phyloP scores from a whole-genome alignment of 1,140 invertebrate genomes.

The Drosophila teissieri region DNA sequence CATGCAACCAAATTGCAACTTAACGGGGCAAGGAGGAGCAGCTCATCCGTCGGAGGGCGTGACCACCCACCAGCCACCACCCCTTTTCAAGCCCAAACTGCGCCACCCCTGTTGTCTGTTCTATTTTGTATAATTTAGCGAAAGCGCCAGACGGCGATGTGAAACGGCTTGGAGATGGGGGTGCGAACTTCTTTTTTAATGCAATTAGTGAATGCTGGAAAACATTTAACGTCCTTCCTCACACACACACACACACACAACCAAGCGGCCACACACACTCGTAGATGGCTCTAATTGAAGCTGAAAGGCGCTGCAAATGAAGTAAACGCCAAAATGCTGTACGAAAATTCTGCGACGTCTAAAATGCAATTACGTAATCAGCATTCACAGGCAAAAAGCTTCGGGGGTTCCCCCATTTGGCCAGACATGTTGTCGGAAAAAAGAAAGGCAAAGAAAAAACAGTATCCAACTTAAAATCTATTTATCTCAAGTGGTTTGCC shows the following conservation, averaged over 20 bases:
- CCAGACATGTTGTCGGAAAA: constrained; percentile 9
- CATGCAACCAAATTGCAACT: constrained; percentile 80
- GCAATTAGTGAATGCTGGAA: constrained; percentile 76
- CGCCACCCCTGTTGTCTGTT: constrained; percentile 33
- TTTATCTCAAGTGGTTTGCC: constrained; percentile 76
- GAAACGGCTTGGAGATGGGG: neutral
- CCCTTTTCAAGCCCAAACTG: neutral
- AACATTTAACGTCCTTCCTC: constrained; percentile 66
- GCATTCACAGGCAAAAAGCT: constrained; percentile 55
- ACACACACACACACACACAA: constrained; percentile 20
- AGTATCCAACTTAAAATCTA: constrained; percentile 60
- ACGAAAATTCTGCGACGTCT: constrained; percentile 67
- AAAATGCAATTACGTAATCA: constrained; percentile 82
- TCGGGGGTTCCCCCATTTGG: neutral
- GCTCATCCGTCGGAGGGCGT: constrained; percentile 19
- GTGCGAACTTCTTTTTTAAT: constrained; percentile 71
- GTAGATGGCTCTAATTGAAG: constrained; percentile 61
- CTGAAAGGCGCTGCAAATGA: constrained; percentile 78
- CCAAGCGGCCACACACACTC: constrained; percentile 11
- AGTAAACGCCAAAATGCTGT: constrained; percentile 81
- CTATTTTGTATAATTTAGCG: constrained; percentile 75
- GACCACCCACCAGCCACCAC: constrained; percentile 11
- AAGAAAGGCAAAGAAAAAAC: constrained; percentile 20
- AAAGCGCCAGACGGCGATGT: constrained; percentile 54
- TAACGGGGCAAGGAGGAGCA: constrained; percentile 58